Evolutionary conservation across 2,113 vertebrate genomes (phyloP), one percentile per base, ranked within the genome.

Genomic region (Bujurquina vittata): DNA sequence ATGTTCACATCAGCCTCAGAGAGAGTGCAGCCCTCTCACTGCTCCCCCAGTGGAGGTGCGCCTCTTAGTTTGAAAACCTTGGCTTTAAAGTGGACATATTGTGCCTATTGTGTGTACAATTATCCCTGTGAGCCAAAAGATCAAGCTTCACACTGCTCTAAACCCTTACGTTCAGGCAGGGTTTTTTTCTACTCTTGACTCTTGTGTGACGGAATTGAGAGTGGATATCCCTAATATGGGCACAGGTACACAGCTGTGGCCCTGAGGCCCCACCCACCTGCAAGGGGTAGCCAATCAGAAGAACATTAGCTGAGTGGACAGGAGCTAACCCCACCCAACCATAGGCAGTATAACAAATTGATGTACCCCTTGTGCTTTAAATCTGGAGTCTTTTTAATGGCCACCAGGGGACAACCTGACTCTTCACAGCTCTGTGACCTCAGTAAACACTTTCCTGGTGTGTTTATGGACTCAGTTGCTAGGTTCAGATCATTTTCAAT

Each of bases 161-260:
- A 33, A 8, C 46, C 9, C 1, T 54, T 2, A 14, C 20, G n/a
- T 72, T 72, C 26, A 52, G 26, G 29, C 17, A 54, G 31, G 52
- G 31, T 72, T 23, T 0, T 0, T 0, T 0, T 4, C 26, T 33
- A 72, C 46, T 54, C 18, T 54, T 20, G 18, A 33, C 67, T 52
- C 43, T 7, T 7, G 2, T 54, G 46, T 72, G 67, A 72, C 3
- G 2, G 7, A 20, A 31, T 26, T 52, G 17, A 69, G 43, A 69
- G 43, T 29, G 26, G 46, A 72, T 72, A 72, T 72, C 46, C 67
- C 17, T 52, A 72, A 72, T 54, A 52, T 72, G 43, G 65, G 52
- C 26, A n/a, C 46, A 17, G 46, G 46, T 15, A 49, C 46, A 72
- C 17, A 72, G 6, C 18, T 72, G 12, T 72, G 26, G 0, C 10